Conservation (phyloP, 92 coral and sea anemone species). For the Meandrina meandrites region DNA sequence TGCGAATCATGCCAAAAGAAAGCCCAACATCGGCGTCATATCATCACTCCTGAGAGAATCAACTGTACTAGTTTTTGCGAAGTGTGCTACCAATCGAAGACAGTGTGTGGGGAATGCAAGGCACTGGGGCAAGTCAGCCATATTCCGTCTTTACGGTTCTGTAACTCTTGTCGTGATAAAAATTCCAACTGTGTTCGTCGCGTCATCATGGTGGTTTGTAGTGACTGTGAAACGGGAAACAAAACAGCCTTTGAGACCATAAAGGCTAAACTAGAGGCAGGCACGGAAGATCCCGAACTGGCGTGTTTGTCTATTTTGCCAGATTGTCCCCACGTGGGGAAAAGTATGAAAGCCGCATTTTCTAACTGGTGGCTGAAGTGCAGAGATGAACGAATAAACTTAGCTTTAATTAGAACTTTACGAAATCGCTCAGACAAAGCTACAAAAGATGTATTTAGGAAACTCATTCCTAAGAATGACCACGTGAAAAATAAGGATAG, state of each 20-base stretch:
- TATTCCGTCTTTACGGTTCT: constrained; percentile 22
- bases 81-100: constrained; percentile 3
- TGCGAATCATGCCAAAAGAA: constrained; percentile 17
- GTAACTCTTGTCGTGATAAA: constrained; percentile 35
- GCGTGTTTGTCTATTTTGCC: constrained; percentile 48
- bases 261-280: constrained; percentile 33
- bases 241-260: constrained; percentile 51
- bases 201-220: constrained; percentile 51
- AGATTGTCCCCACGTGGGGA: constrained; percentile 68
- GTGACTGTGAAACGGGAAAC: constrained; percentile 63
- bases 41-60: not conserved
- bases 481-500: constrained; percentile 39
- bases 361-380: constrained; percentile 36
- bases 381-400: constrained; percentile 20
- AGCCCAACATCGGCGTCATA: not conserved
- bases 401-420: constrained; percentile 43
- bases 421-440: constrained; percentile 40
- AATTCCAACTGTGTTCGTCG: constrained; percentile 30
- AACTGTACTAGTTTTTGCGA: constrained; percentile 14
- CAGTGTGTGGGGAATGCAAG: constrained; percentile 8
- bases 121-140: constrained; percentile 20
- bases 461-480: constrained; percentile 42
- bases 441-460: constrained; percentile 34
- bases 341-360: constrained; percentile 61
- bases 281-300: constrained; percentile 30